Evolutionary conservation across 2,113 vertebrate species (phyloP), one percentile per base, ranked within the genome.

Genomic region (Leucopsar rothschildi): DNA sequence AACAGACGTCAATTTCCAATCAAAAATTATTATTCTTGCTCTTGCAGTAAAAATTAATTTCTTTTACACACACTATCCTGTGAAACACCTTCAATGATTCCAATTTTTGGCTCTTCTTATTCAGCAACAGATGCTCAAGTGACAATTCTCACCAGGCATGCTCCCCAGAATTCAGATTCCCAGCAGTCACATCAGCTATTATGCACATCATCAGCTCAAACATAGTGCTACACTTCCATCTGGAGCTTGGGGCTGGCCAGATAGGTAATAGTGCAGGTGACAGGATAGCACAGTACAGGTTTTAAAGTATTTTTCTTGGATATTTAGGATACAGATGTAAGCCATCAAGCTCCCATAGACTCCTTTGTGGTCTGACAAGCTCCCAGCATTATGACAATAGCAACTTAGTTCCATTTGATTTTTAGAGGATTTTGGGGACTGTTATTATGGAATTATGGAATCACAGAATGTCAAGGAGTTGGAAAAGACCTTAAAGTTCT

Each of bases 161-260:
- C 45, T 65, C 56, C 11, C 47, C 37, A 35, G 45, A 45, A 44
- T 24, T 53, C n/a, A 39, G 25, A 10, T 84, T 53, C 47, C 52
- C 14, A 21, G 2, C 33, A 39, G 57, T 5, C 57, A 40, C 84
- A 7, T 27, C 20, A 68, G 39, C 39, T 45, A 24, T 8, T 17
- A 55, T 0, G 0, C 73, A 20, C 25, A 44, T 27, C 31, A 25
- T 5, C 57, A 42, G 52, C 39, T 19, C 3, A 1, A 57, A 53
- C 39, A 35, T 0, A 14, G 23, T 1, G 19, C 7, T 39, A 37
- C 0, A 0, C 44, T 65, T 33, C 73, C 78, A 73, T 3, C 59
- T 9, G 2, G 28, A 77, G 25, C 57, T 29, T 53, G 21, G 28
- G 72, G 64, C 57, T 68, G 40, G 19, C 45, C 78, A 23, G 20